phyloP scores from a whole-genome alignment of 2,888 invertebrate species.

The Chironomus tentans region DNA sequence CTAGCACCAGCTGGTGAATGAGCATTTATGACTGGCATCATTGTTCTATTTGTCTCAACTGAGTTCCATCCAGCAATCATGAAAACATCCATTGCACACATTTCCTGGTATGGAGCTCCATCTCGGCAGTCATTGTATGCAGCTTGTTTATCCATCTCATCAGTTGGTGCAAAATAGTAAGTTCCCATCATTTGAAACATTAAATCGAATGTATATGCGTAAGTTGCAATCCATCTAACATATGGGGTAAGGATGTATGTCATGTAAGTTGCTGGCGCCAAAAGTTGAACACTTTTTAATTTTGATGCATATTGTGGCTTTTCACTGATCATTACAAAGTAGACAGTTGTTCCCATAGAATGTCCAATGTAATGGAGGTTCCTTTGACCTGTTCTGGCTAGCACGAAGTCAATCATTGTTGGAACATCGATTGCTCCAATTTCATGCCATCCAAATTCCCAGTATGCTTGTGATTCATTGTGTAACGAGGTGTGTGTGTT shows the following conservation, averaged over 20 bases:
- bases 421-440: constrained; percentile 10
- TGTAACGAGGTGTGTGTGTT: neutral
- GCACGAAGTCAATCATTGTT: constrained; percentile 12
- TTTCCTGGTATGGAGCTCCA: constrained; percentile 43
- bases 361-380: constrained; percentile 20
- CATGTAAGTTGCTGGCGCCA: constrained; percentile 52
- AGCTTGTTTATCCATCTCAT: constrained; percentile 40
- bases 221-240: constrained; percentile 31
- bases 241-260: constrained; percentile 43
- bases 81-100: constrained; percentile 54
- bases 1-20: constrained; percentile 43
- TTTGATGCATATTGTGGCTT: constrained; percentile 47
- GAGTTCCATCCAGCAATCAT: constrained; percentile 51
- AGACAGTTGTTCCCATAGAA: constrained; percentile 18
- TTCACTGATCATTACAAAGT: constrained; percentile 40
- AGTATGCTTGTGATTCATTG: neutral
- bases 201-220: neutral
- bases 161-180: constrained; percentile 41
- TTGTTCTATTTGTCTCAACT: constrained; percentile 48
- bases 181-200: constrained; percentile 40
- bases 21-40: constrained; percentile 42
- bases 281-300: constrained; percentile 45
- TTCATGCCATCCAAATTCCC: constrained; percentile 25
- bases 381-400: neutral
- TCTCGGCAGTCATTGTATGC: constrained; percentile 44